Conservation (phyloP, 2,888 invertebrate genomes). For the Rhagonycha fulva region DNA sequence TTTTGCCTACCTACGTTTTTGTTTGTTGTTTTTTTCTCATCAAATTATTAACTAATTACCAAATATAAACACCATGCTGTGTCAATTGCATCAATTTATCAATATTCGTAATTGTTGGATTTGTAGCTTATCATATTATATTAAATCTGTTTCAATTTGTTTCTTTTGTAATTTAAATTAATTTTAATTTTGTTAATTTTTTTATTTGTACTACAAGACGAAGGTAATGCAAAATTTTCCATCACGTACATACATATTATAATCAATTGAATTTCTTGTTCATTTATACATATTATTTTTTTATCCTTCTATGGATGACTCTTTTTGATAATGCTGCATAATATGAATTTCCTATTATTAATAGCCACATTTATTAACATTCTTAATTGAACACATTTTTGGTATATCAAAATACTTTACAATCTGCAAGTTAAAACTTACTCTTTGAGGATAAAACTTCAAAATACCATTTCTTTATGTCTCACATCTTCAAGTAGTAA, state of each 20-base stretch:
- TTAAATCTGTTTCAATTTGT: background rate
- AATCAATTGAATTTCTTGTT: background rate
- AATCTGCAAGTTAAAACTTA: too few relatives aligned
- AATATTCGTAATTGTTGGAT: background rate
- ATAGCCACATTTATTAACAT: background rate
- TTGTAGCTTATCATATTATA: background rate
- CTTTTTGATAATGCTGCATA: background rate
- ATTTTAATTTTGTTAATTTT: background rate
- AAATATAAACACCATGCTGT: background rate
- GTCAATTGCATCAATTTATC: background rate
- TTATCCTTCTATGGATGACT: background rate
- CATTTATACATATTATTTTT: background rate
- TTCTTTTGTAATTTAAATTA: background rate
- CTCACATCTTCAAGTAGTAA: too few relatives aligned
- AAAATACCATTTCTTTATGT: background rate
- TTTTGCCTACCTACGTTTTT: background rate
- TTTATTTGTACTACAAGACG: background rate
- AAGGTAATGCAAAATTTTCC: background rate
- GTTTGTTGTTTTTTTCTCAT: background rate
- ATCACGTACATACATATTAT: background rate
- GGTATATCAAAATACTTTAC: background rate
- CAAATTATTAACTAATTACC: background rate
- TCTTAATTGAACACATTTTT: background rate
- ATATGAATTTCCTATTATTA: background rate
- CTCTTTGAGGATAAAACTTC: background rate